These are phyloP conservation scores for Gandaritis pyraliata DNA, from an alignment of 2,888 invertebrate genomes.

Conservation along the genomic window DNA sequence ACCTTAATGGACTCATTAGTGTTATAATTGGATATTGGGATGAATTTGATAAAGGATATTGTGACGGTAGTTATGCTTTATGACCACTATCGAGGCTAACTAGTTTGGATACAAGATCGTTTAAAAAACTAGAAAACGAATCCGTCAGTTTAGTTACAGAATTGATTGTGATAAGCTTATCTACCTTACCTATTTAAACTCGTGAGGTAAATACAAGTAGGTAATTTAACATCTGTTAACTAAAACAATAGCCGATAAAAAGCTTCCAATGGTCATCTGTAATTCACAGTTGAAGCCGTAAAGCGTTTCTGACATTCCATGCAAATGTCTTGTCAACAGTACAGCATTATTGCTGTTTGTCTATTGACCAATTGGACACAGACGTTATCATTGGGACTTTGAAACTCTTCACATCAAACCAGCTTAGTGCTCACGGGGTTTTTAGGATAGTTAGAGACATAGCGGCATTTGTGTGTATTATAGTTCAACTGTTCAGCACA, in stretches of 20 bases:
- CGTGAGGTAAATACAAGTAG: no score
- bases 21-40: constrained; percentile 29
- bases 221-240: constrained; percentile 7
- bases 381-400: constrained; percentile 21
- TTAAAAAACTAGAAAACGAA: no score
- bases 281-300: constrained; percentile 45
- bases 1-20: constrained; percentile 49
- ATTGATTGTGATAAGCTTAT: no score
- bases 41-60: neutral
- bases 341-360: constrained; percentile 56
- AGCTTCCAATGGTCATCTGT: constrained; percentile 30
- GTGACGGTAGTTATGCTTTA: neutral
- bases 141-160: no score
- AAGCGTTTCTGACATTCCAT: constrained; percentile 53
- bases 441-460: no score
- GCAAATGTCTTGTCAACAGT: constrained; percentile 57
- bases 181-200: no score
- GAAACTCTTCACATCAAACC: no score
- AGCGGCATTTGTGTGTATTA: no score
- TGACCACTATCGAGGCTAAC: no score
- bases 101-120: no score
- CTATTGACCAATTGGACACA: constrained; percentile 41
- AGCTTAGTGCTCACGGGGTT: no score
- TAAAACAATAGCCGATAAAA: constrained; percentile 29
- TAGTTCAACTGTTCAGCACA: no score